These are phyloP conservation scores for Epizoanthus illoricatus DNA, from an alignment of 92 coral and sea anemone species.

Conservation along the genomic window DNA sequence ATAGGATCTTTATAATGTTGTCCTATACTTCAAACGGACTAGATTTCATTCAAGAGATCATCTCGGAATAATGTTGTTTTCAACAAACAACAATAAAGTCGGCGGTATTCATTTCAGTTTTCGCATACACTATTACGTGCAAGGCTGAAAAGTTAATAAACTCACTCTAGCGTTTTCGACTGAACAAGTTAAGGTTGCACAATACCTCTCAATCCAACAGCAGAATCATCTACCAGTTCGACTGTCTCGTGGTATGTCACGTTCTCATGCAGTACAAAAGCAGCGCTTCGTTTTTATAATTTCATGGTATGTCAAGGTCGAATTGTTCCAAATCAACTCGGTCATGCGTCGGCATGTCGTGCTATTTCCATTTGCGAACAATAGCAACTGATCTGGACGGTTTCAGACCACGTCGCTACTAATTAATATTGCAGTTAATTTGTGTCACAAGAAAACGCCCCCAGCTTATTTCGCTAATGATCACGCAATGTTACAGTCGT, in stretches of 20 bases:
- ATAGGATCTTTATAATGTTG: too few relatives aligned
- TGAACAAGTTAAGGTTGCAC: too few relatives aligned
- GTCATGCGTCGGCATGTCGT: background rate
- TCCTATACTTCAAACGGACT: too few relatives aligned
- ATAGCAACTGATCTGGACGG: background rate
- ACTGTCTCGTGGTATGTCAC: background rate
- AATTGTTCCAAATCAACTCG: background rate
- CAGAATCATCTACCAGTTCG: too few relatives aligned
- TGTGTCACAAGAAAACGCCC: background rate
- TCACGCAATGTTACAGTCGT: background rate
- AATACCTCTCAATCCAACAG: too few relatives aligned
- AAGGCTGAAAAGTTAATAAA: too few relatives aligned
- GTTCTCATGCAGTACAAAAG: background rate
- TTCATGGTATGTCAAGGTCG: slow-evolving; percentile 12
- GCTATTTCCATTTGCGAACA: slow-evolving; percentile 23
- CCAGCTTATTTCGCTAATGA: background rate
- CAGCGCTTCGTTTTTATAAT: background rate
- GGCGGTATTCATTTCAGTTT: too few relatives aligned
- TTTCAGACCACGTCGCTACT: background rate
- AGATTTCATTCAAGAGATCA: too few relatives aligned
- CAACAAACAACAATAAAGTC: too few relatives aligned
- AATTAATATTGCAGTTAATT: background rate
- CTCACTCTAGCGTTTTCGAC: too few relatives aligned
- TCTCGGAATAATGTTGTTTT: too few relatives aligned
- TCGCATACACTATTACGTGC: too few relatives aligned